These are phyloP conservation scores for Meganola albula DNA, from an alignment of 2,888 invertebrate species.

Conservation along the genomic window DNA sequence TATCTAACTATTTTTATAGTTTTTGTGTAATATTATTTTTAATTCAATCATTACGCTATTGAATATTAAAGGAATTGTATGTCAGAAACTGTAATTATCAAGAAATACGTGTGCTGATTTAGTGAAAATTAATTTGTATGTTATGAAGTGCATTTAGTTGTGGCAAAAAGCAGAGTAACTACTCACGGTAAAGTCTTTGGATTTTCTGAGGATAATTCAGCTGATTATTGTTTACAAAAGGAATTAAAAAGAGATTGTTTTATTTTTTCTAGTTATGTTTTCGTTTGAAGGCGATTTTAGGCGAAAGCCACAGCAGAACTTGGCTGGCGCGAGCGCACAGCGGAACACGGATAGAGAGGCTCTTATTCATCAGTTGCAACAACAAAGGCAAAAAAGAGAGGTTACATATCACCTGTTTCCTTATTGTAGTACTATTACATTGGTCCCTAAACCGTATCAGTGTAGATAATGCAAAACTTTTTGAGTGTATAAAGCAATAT, in stretches of 20 bases:
- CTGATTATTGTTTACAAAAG: slow-evolving; percentile 54
- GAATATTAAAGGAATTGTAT: too few species aligned
- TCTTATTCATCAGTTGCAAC: slow-evolving; percentile 87
- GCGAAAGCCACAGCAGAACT: slow-evolving; percentile 90
- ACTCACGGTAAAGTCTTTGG: too few species aligned
- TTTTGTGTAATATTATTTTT: too few species aligned
- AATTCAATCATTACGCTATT: too few species aligned
- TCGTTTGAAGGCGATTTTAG: slow-evolving; percentile 95
- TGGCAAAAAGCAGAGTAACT: too few species aligned
- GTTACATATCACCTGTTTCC: slow-evolving; percentile 61
- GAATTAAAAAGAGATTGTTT: slow-evolving; percentile 7
- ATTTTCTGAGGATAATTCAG: slow-evolving; percentile 35
- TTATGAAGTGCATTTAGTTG: too few species aligned
- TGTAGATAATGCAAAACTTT: too few species aligned
- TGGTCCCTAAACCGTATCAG: background rate
- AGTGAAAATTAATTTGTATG: too few species aligned
- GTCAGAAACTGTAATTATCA: too few species aligned
- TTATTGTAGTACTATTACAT: slow-evolving; percentile 18
- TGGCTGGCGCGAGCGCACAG: slow-evolving; percentile 89
- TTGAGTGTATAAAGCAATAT: too few species aligned
- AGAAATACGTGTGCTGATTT: too few species aligned
- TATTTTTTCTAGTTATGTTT: slow-evolving; percentile 69
- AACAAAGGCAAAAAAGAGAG: slow-evolving; percentile 92
- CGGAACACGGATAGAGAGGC: slow-evolving; percentile 82
- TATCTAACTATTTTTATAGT: too few species aligned